These are phyloP conservation scores for Ganaspis brasiliensis DNA, from an alignment of 2,888 invertebrate species.

Conservation along the genomic window DNA sequence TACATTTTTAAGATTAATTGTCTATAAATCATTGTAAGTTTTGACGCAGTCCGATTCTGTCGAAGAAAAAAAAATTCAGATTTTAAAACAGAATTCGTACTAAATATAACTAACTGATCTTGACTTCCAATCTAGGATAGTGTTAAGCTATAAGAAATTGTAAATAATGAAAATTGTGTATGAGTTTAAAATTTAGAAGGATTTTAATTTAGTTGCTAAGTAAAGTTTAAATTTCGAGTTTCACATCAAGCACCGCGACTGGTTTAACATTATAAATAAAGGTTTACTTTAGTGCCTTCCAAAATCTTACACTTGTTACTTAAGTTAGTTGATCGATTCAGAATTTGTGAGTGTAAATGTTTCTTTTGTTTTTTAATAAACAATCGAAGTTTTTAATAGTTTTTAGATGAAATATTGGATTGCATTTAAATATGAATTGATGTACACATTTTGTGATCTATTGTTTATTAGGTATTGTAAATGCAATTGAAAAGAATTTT, in stretches of 20 bases:
- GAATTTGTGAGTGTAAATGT: constrained; percentile 24
- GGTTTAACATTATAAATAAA: constrained; percentile 12
- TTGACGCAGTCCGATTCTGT: background rate
- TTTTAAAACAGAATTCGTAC: constrained; percentile 19
- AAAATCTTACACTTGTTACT: constrained; percentile 39
- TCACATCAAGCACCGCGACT: constrained; percentile 26
- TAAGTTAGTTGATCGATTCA: constrained; percentile 39
- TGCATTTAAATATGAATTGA: constrained; percentile 1
- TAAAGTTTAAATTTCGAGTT: constrained; percentile 23
- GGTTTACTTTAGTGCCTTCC: constrained; percentile 41
- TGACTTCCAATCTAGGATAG: constrained; percentile 36
- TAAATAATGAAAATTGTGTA: constrained; percentile 14
- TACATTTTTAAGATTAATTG: constrained; percentile 16
- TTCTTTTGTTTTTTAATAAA: constrained; percentile 25
- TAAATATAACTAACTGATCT: constrained; percentile 35
- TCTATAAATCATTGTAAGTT: constrained; percentile 27
- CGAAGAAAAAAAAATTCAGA: background rate
- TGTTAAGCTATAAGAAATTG: background rate
- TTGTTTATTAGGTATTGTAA: constrained; percentile 13
- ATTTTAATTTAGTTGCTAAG: background rate
- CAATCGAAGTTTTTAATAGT: background rate
- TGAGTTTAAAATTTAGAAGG: background rate
- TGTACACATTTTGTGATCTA: constrained; percentile 23
- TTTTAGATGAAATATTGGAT: background rate
- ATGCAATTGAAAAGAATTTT: constrained; percentile 28